phyloP scores from a whole-genome alignment of 1,140 invertebrate genomes.

The Monomorium pharaonis region DNA sequence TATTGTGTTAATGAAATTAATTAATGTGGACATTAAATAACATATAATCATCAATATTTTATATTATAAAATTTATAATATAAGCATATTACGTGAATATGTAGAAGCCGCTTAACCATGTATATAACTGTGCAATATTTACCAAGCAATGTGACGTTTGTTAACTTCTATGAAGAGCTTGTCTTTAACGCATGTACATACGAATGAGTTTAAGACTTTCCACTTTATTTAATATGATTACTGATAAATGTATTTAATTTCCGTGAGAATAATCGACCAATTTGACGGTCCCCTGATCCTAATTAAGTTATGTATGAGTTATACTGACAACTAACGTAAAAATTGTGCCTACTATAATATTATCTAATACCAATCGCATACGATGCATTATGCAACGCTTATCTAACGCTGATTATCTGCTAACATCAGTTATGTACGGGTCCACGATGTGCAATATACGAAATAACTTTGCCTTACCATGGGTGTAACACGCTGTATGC shows the following conservation, averaged over 20 bases:
- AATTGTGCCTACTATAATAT: slow-evolving; percentile 37
- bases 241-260: not conserved
- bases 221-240: not conserved
- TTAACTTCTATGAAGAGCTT: slow-evolving; percentile 14
- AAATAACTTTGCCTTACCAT: slow-evolving; percentile 60
- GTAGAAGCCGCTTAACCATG: not conserved
- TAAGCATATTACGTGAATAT: not conserved
- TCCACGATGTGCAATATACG: slow-evolving; percentile 56
- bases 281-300: not conserved
- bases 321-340: slow-evolving; percentile 8
- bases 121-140: slow-evolving; percentile 22
- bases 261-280: not conserved
- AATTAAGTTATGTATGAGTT: slow-evolving; percentile 7
- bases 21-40: not conserved
- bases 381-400: slow-evolving; percentile 46
- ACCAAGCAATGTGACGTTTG: not conserved
- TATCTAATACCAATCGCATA: not conserved
- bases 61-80: not conserved
- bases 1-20: not conserved
- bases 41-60: too few species aligned
- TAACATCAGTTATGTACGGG: slow-evolving; percentile 43
- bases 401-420: slow-evolving; percentile 57
- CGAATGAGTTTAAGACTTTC: not conserved
- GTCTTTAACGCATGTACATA: slow-evolving; percentile 1
- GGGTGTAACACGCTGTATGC: slow-evolving; percentile 50